Base-by-base conservation (phyloP, 2,797 vertebrate genomes). In the Sebastes trivittatus region DNA sequence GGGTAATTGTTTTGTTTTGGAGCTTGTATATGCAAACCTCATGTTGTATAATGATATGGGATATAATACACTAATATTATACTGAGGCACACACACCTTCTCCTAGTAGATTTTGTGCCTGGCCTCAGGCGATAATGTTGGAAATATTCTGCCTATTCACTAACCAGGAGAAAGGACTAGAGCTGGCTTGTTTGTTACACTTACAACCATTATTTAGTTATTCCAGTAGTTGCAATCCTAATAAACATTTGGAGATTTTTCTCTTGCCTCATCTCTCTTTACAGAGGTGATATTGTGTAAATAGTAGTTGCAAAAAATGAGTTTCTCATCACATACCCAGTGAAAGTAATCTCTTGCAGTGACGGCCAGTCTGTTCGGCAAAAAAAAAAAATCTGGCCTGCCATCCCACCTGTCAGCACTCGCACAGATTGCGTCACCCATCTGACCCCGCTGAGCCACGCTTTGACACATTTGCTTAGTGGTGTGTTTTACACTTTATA, bases 321-420 rank as follows among this genome's bases (percentile, higher is more conserved):
- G 61, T 81, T 38, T 80, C 23, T 54, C 36, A 46, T 25, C 30
- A 23, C 27, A 74, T 70, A 23, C 66, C 72, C 69, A 66, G 76
- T 69, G 60, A 85, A 86, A 84, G 63, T 54, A 68, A 64, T 77
- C 52, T 52, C 14, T 49, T 18, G 20, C 42, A 55, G 77, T 52
- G 64, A 55, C 36, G n/a, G 52, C 75, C 75, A 75, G 55, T 46
- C 46, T 27, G 52, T 64, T 30, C 9, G 76, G 63, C 72, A 42
- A 60, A 81, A 76, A 54, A 65, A 60, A 83, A 73, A 42, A 63
- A 46, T 52, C 66, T 10, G 46, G 55, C 81, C 70, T 77, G 36
- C 58, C 65, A 20, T 70, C 72, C 80, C 94, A 95, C 93, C 95
- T 95, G 93, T 93, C 90, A 82, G 81, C 78, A 27, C 92, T 86